Conservation (phyloP, 2,888 invertebrate genomes). For the Philaethria dido region DNA sequence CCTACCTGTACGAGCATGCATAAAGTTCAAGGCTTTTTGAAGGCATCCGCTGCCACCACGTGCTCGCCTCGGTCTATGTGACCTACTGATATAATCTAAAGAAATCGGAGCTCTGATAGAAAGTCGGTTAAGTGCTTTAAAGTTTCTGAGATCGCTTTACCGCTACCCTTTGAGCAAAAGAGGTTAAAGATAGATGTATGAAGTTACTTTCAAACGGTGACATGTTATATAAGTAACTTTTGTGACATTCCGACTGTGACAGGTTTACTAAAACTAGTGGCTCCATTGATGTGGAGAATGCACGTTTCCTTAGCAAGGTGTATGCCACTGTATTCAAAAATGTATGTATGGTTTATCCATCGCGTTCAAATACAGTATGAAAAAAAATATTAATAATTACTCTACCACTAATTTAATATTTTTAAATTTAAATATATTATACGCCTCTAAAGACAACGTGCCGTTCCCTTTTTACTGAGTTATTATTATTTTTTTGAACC, state of each 20-base stretch:
- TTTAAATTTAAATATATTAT: no score
- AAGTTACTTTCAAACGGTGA: conserved; percentile 3
- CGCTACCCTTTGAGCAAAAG: conserved; percentile 27
- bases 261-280: no score
- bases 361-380: no score
- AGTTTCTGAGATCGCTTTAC: conserved; percentile 41
- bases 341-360: no score
- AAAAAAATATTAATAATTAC: no score
- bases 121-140: conserved; percentile 41
- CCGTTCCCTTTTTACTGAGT: no score
- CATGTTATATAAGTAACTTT: neutral
- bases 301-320: no score
- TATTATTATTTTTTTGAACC: no score
- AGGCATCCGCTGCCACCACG: conserved; percentile 20
- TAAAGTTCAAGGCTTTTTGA: conserved; percentile 35
- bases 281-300: no score
- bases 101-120: conserved; percentile 32
- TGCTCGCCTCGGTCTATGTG: conserved; percentile 21
- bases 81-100: conserved; percentile 33
- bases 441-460: no score
- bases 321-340: no score
- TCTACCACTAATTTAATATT: no score
- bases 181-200: conserved; percentile 24
- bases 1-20: conserved; percentile 11
- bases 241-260: neutral